A percentile compares a stretch with the other conserved stretches of the same genome.
phyloP scores from a whole-genome alignment of 2,797 vertebrate genomes.

The Enteromius mattozi region DNA sequence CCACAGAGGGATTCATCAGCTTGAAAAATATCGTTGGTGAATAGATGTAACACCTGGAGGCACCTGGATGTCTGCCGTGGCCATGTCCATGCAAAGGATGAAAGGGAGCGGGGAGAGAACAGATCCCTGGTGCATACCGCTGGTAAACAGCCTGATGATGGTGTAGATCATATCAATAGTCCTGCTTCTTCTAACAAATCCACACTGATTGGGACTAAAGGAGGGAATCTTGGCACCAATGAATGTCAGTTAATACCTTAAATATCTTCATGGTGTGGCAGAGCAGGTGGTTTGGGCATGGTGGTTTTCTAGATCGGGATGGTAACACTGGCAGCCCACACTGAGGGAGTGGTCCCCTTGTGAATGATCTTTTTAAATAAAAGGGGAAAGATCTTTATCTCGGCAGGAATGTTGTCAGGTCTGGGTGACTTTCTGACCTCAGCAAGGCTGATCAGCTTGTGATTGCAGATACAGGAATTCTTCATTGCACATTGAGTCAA shows the following conservation, averaged over 20 bases:
- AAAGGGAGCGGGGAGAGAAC: not conserved
- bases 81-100: not conserved
- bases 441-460: not conserved
- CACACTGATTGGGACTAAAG: not conserved
- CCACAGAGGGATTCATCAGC: too few species aligned
- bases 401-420: not conserved
- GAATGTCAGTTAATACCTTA: not conserved
- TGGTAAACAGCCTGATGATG: not conserved
- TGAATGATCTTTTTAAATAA: not conserved
- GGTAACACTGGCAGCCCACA: not conserved
- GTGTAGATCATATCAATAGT: not conserved
- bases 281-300: not conserved
- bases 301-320: not conserved
- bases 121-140: not conserved
- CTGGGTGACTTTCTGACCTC: not conserved
- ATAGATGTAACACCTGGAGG: too few species aligned
- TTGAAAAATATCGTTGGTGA: too few species aligned
- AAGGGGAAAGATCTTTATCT: not conserved
- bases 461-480: not conserved
- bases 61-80: not conserved
- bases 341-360: not conserved
- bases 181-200: not conserved
- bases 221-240: not conserved
- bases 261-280: not conserved
- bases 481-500: not conserved